Evolutionary conservation across 2,888 invertebrate species (phyloP).

Genomic region (Falcaria lacertinaria): DNA sequence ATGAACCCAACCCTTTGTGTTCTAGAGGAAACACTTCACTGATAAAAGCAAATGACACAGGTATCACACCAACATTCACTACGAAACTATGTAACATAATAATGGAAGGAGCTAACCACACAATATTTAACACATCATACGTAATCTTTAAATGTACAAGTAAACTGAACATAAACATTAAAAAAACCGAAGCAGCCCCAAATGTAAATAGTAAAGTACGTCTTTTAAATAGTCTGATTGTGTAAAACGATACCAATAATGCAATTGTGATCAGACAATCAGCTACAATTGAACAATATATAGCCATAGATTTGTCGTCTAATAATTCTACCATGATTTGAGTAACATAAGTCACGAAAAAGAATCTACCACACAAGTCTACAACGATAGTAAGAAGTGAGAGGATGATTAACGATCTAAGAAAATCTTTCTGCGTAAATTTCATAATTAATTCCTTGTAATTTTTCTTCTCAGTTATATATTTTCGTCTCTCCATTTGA

Average conservation of each 20-base stretch:
- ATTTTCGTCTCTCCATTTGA: slow-evolving; percentile 15
- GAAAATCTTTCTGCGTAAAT: slow-evolving; percentile 29
- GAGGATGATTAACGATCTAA: slow-evolving; percentile 28
- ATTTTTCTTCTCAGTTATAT: background rate
- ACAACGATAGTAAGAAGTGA: slow-evolving; percentile 27
- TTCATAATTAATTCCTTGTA: slow-evolving; percentile 11
- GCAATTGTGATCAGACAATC: slow-evolving; percentile 30
- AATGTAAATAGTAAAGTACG: slow-evolving; percentile 30
- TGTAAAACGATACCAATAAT: slow-evolving; percentile 22
- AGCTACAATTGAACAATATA: slow-evolving; percentile 32
- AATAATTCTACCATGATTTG: slow-evolving; percentile 35
- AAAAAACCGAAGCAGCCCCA: slow-evolving; percentile 19
- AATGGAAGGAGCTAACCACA: slow-evolving; percentile 30
- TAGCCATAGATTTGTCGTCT: slow-evolving; percentile 24
- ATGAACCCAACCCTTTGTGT: slow-evolving; percentile 32
- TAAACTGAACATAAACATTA: slow-evolving; percentile 32
- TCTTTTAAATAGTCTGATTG: slow-evolving; percentile 28
- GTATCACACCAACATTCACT: slow-evolving; percentile 29
- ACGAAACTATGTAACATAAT: slow-evolving; percentile 30
- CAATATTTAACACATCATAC: slow-evolving; percentile 5
- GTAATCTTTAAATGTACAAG: slow-evolving; percentile 22
- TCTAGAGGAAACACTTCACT: slow-evolving; percentile 45
- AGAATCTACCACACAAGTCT: slow-evolving; percentile 38
- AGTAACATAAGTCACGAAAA: slow-evolving; percentile 31
- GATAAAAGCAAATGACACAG: slow-evolving; percentile 26